These are phyloP conservation scores for Harlomillsia oculata DNA, from an alignment of 1,140 invertebrate species.

Conservation along the genomic window DNA sequence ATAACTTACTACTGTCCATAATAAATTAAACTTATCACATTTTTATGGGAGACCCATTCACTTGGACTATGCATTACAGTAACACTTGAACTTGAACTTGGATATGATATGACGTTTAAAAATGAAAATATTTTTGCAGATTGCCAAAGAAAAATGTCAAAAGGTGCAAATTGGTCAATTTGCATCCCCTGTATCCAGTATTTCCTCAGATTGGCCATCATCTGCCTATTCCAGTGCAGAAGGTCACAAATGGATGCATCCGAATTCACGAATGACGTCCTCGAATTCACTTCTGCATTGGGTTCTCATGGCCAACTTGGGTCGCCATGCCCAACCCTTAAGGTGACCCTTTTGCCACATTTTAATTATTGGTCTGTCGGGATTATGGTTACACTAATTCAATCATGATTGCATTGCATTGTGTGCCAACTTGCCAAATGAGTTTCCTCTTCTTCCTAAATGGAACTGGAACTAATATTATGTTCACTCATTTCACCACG, in stretches of 20 bases:
- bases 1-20: no score
- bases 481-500: no score
- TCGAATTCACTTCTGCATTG: slow-evolving; percentile 27
- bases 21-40: no score
- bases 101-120: no score
- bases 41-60: no score
- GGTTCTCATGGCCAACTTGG: slow-evolving; percentile 27
- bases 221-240: slow-evolving; percentile 27
- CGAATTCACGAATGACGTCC: slow-evolving; percentile 12
- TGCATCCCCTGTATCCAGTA: slow-evolving; percentile 27
- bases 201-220: slow-evolving; percentile 34
- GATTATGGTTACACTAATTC: no score
- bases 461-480: no score
- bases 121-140: slow-evolving; percentile 14
- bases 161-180: slow-evolving; percentile 34
- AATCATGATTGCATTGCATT: no score
- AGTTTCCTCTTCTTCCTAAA: no score
- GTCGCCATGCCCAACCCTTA: slow-evolving; percentile 18
- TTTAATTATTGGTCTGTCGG: not conserved
- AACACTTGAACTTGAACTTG: no score
- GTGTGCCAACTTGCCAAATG: no score
- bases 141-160: slow-evolving; percentile 34
- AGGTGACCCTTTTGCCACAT: slow-evolving; percentile 1
- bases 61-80: no score
- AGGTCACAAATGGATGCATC: slow-evolving; percentile 20